Evolutionary conservation across 2,797 vertebrate species (phyloP).

Genomic region (Phrynocephalus vlangalii): DNA sequence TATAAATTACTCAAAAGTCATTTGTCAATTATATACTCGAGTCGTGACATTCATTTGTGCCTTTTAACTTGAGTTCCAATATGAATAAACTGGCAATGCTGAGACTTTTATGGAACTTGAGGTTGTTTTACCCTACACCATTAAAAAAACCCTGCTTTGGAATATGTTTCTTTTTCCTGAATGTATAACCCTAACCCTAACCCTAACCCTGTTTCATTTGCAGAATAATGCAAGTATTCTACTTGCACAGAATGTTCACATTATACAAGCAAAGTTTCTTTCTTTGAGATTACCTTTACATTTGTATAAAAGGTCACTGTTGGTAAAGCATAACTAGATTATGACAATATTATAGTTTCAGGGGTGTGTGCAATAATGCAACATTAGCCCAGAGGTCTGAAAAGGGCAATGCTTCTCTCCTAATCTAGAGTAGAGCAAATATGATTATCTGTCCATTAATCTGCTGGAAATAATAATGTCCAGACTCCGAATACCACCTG

Average conservation of each 20-base stretch:
- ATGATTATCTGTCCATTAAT: too few species aligned
- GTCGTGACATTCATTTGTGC: not conserved
- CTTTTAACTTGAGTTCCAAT: not conserved
- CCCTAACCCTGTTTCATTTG: not conserved
- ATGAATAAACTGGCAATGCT: not conserved
- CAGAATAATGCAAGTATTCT: not conserved
- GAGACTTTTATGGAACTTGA: not conserved
- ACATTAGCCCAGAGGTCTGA: not conserved
- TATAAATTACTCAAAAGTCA: not conserved
- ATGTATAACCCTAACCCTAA: not conserved
- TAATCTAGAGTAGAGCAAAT: not conserved
- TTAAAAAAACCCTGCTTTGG: not conserved
- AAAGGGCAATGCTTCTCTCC: not conserved
- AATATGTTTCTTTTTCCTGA: not conserved
- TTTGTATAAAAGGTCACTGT: slow-evolving; percentile 9
- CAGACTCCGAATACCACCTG: too few species aligned
- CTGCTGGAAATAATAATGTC: too few species aligned
- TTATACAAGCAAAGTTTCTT: not conserved
- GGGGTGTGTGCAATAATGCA: not conserved
- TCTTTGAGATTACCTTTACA: not conserved
- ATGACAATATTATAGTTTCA: not conserved
- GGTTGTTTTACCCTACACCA: not conserved
- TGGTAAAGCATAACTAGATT: slow-evolving; percentile 2
- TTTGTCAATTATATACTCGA: too few species aligned
- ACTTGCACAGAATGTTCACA: not conserved